Base-by-base conservation (phyloP, 2,113 vertebrate genomes). In the Euleptes europaea region DNA sequence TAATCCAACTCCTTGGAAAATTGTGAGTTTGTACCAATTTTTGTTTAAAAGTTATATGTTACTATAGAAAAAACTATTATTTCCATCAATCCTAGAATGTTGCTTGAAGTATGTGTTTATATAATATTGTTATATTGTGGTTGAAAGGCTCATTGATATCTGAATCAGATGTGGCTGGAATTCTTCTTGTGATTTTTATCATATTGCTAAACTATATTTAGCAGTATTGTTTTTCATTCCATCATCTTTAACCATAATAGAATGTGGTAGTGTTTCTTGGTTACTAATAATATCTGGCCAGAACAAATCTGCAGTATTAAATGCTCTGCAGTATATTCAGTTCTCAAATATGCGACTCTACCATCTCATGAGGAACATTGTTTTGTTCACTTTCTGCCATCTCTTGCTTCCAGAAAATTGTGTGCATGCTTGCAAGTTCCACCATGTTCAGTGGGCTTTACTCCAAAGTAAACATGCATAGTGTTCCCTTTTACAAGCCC, bases 151-250 rank as follows among this genome's bases (percentile, higher is more conserved):
- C 21, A 71, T 51, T 78, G 38, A 72, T 72, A 72, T 69, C 33
- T 82, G 33, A 82, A 71, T 71, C 14, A 54, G 47, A 82, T 51
- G 21, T 82, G 21, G 44, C 65, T 70, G 33, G 8, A 57, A 67
- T 78, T 77, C 38, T 28, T 84, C 23, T 70, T 84, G 73, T 57
- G 75, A 69, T 78, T 57, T 84, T 40, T 57, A 54, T 71, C 80
- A 40, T 71, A 35, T 81, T 51, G 40, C n/a, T 65, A 40, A 35
- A 70, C 66, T 78, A 78, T 78, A 84, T 78, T 78, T 84, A 82
- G 80, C 23, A 17, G 26, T 26, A 57, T 35, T 70, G 42, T 78
- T 70, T 31, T 78, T 78, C 38, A 78, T 84, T 84, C 49, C 57
- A 13, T 84, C 54, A 33, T 40, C 11, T 71, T 78, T 60, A 44